Evolutionary conservation across 2,113 vertebrate genomes (phyloP).

Genomic region (Esox niger): DNA sequence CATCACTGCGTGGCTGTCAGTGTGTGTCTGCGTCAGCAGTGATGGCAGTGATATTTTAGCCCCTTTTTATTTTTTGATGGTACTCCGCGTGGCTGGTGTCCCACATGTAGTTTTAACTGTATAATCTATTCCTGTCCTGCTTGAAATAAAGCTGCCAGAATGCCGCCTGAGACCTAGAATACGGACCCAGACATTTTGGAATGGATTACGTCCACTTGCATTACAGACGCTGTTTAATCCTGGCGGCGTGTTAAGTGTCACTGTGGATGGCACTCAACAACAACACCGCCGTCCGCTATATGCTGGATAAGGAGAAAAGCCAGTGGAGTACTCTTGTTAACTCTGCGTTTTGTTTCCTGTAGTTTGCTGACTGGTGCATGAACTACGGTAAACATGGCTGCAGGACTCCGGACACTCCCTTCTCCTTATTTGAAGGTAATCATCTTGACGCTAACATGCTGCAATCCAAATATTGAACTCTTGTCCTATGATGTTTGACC

Average conservation of each 20-base stretch:
- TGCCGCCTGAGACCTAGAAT: conserved; percentile 4
- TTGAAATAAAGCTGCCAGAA: conserved; percentile 36
- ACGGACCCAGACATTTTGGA: too few relatives aligned
- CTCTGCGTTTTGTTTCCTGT: conserved; percentile 31
- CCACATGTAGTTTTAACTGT: conserved; percentile 26
- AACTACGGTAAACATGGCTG: conserved; percentile 93
- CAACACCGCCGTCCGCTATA: neutral
- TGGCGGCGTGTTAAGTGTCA: neutral
- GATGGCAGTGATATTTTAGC: neutral
- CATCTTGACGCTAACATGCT: too few relatives aligned
- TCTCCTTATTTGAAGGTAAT: conserved; percentile 98
- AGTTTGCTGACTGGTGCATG: conserved; percentile 99
- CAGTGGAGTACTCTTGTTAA: too few relatives aligned
- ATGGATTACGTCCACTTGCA: too few relatives aligned
- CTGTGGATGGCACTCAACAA: neutral
- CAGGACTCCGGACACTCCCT: conserved; percentile 90
- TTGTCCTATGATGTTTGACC: too few relatives aligned
- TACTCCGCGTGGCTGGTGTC: conserved; percentile 34
- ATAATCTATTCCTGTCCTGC: conserved; percentile 34
- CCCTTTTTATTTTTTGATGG: conserved; percentile 9
- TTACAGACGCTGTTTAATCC: neutral
- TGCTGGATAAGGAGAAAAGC: neutral
- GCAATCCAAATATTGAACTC: too few relatives aligned
- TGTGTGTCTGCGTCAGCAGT: conserved; percentile 8
- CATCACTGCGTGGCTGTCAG: conserved; percentile 17